A percentile compares a stretch with the other conserved stretches of the same genome.
These are phyloP conservation scores for Cottoperca gobio DNA, from an alignment of 2,797 vertebrate genomes.

Conservation along the genomic window DNA sequence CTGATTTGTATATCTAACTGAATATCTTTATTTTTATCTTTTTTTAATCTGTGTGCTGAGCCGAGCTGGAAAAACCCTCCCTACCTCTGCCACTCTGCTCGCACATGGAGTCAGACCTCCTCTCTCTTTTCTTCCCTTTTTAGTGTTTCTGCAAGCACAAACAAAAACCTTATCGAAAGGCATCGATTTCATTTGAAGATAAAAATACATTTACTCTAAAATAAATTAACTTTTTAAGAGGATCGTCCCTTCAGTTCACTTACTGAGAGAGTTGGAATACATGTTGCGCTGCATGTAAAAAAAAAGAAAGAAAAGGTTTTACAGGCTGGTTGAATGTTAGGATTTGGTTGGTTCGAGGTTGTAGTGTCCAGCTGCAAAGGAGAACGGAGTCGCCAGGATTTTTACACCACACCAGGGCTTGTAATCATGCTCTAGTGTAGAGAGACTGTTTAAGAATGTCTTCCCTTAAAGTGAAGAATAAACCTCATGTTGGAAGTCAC, in stretches of 20 bases:
- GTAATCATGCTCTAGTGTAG: background rate
- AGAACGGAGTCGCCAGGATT: background rate
- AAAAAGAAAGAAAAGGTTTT: background rate
- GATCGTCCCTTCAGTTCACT: background rate
- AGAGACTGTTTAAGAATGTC: background rate
- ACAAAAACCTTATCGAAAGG: background rate
- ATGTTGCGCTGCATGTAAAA: background rate
- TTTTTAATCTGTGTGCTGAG: background rate
- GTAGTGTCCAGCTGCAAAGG: background rate
- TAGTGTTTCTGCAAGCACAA: background rate
- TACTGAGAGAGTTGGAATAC: background rate
- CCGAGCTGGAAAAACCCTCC: background rate
- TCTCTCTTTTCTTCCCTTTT: too few species aligned
- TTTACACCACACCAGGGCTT: background rate
- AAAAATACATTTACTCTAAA: background rate
- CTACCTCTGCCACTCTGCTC: too few species aligned
- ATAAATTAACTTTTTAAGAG: too few species aligned
- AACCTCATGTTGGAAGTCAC: background rate
- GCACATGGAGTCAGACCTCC: too few species aligned
- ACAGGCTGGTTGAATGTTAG: background rate
- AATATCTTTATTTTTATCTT: background rate
- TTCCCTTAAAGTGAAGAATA: background rate
- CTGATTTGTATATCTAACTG: background rate
- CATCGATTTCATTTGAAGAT: background rate
- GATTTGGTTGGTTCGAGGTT: constrained; percentile 5